Percentiles rank a stretch among this genome's conserved stretches.
phyloP scores from a whole-genome alignment of 2,113 vertebrate species.

The Pseudorasbora parva region DNA sequence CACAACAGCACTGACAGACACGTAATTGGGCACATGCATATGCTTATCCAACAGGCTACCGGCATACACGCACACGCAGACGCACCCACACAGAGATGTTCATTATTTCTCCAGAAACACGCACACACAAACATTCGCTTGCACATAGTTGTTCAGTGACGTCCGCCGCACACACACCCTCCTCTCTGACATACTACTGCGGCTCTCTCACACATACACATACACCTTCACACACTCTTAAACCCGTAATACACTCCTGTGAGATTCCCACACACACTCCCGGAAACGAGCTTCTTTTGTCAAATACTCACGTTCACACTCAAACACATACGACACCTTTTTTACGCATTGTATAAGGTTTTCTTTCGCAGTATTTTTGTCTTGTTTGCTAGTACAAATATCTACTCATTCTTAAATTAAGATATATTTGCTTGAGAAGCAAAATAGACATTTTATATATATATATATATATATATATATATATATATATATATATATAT shows the following conservation, averaged over 20 bases:
- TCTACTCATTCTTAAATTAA: no score
- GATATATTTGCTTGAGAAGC: no score
- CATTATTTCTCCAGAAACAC: slow-evolving; percentile 37
- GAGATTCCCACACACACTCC: slow-evolving; percentile 11
- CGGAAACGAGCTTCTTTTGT: slow-evolving; percentile 13
- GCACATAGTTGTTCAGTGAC: slow-evolving; percentile 49
- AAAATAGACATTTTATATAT: no score
- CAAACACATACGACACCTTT: background rate
- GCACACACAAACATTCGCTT: slow-evolving; percentile 45
- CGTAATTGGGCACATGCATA: slow-evolving; percentile 35
- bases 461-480: no score
- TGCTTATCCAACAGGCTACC: slow-evolving; percentile 30
- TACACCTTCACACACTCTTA: slow-evolving; percentile 44
- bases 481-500: no score
- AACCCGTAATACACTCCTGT: slow-evolving; percentile 23
- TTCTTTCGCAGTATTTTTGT: no score
- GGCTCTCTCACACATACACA: background rate
- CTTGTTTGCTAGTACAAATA: no score
- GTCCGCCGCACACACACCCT: slow-evolving; percentile 45
- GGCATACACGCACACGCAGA: slow-evolving; percentile 14
- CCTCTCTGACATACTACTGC: slow-evolving; percentile 34
- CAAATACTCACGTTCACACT: slow-evolving; percentile 18
- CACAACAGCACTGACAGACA: slow-evolving; percentile 28
- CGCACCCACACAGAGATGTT: slow-evolving; percentile 34
- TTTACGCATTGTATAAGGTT: no score